Conservation (phyloP, 1,140 invertebrate species). For the Leptopilina boulardi region DNA sequence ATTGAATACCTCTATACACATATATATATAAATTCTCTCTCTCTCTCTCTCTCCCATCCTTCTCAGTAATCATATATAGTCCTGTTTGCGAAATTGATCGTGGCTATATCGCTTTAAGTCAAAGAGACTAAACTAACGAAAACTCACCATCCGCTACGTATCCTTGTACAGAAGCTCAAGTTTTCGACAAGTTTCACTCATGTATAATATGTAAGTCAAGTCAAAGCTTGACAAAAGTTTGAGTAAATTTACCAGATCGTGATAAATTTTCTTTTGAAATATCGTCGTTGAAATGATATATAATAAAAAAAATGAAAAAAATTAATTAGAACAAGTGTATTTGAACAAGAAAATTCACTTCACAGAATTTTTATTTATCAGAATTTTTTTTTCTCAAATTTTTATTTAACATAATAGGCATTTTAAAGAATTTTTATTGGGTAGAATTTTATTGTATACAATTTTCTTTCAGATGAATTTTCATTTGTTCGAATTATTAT, state of each 20-base stretch:
- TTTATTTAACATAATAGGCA: too few species aligned
- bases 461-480: too few species aligned
- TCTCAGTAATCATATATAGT: constrained; percentile 4
- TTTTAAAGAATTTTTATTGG: too few species aligned
- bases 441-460: too few species aligned
- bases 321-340: too few species aligned
- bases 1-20: constrained; percentile 55
- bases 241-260: constrained; percentile 23
- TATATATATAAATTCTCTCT: too few species aligned
- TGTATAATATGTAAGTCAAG: constrained; percentile 10
- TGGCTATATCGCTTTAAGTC: constrained; percentile 59
- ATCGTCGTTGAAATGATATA: background rate
- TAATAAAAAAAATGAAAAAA: background rate
- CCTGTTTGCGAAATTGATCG: constrained; percentile 62
- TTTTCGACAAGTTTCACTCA: constrained; percentile 22
- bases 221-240: constrained; percentile 35
- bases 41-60: background rate
- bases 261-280: background rate
- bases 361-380: too few species aligned
- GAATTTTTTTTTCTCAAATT: too few species aligned
- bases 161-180: background rate
- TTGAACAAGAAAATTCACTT: too few species aligned
- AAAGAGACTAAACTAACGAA: constrained; percentile 47
- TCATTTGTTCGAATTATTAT: too few species aligned
- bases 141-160: constrained; percentile 37